A percentile compares a stretch with the other conserved stretches of the same genome.
Evolutionary conservation across 2,113 vertebrate species (phyloP).

Genomic region (Notarius quadriscutis): DNA sequence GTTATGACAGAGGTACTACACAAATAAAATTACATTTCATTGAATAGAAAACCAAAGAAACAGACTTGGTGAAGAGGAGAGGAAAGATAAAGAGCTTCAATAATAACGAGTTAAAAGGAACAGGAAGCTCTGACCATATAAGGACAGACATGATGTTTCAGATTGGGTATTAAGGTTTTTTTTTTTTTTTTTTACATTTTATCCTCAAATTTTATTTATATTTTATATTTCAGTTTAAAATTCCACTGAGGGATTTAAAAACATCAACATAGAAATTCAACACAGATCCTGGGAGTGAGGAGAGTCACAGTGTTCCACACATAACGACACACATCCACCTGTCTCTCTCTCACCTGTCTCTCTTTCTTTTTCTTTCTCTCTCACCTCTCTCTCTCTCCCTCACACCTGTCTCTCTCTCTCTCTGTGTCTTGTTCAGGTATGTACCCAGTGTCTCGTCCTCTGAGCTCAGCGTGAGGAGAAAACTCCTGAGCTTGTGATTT

Average conservation of each 20-base stretch:
- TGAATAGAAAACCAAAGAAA: neutral
- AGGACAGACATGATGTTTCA: neutral
- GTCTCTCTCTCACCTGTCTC: neutral
- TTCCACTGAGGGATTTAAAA: neutral
- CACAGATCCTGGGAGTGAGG: neutral
- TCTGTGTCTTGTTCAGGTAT: neutral
- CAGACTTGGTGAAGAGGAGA: neutral
- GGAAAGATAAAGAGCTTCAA: neutral
- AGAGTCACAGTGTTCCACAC: neutral
- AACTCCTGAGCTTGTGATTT: constrained; percentile 47
- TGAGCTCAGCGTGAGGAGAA: constrained; percentile 32
- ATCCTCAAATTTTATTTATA: neutral
- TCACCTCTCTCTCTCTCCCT: too few species aligned
- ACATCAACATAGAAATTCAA: neutral
- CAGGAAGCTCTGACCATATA: constrained; percentile 3
- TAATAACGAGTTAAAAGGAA: neutral
- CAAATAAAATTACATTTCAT: neutral
- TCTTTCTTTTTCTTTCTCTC: neutral
- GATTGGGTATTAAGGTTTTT: neutral
- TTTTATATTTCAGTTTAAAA: neutral
- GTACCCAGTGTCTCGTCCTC: constrained; percentile 15
- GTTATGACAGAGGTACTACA: neutral
- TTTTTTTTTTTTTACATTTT: neutral
- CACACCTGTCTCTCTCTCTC: neutral
- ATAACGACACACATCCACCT: neutral